Evolutionary conservation across 2,797 vertebrate species (phyloP).

Genomic region (Bovichtus variegatus): DNA sequence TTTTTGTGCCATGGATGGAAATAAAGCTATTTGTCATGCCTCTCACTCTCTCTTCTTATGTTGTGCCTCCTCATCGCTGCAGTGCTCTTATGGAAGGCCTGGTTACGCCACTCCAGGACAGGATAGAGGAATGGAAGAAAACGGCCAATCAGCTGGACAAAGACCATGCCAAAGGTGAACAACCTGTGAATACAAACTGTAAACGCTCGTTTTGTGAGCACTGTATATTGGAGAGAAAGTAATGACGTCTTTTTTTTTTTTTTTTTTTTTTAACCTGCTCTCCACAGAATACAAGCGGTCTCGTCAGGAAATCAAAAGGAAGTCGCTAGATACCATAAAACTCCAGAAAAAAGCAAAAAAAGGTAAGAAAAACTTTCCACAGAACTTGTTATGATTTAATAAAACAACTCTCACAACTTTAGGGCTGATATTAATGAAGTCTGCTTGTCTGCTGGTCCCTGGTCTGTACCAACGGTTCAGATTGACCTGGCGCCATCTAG

Average conservation of each 20-base stretch:
- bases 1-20: slow-evolving; percentile 22
- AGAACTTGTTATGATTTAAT: background rate
- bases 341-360: slow-evolving; percentile 98
- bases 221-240: background rate
- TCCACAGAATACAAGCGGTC: slow-evolving; percentile 94
- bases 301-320: slow-evolving; percentile 98
- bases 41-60: background rate
- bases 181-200: background rate
- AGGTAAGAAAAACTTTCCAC: slow-evolving; percentile 82
- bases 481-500: slow-evolving; percentile 68
- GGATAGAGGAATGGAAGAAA: slow-evolving; percentile 99
- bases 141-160: slow-evolving; percentile 96
- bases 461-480: background rate
- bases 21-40: slow-evolving; percentile 32
- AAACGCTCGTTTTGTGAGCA: background rate
- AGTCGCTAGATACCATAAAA: slow-evolving; percentile 96
- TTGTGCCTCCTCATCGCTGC: slow-evolving; percentile 22
- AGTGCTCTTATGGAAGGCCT: slow-evolving; percentile 96
- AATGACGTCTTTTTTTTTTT: background rate
- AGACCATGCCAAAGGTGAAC: slow-evolving; percentile 95
- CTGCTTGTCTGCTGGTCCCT: background rate
- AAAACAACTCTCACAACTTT: background rate
- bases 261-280: slow-evolving; percentile 10
- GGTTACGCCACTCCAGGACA: slow-evolving; percentile 95
- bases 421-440: background rate